Base-by-base conservation (phyloP, 2,113 vertebrate genomes). In the Hyperopisus bebe region DNA sequence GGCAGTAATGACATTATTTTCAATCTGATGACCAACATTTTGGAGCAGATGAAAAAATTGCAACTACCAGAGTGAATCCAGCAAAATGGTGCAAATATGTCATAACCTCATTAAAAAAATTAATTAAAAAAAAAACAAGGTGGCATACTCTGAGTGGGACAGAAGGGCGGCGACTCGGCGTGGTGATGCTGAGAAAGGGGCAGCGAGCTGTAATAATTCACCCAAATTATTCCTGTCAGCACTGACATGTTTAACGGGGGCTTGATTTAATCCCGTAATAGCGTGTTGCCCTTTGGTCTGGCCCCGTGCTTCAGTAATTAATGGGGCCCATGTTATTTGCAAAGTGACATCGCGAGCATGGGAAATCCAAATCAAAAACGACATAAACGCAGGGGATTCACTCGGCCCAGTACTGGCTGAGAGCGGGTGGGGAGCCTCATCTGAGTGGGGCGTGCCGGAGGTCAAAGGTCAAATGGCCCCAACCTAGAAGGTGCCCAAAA, bases 211-310 rank as follows among this genome's bases (percentile, higher is more conserved):
- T 94, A 93, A 96, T 96, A 95, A 95, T 95, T 95, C 95, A 95
- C 91, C 93, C 93, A 95, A 95, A 96, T 95, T 91, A 95, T 95
- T 95, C 94, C 94, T 95, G 94, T 96, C 94, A 95, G 94, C 89
- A 92, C 91, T 91, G 95, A 96, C 95, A 94, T 94, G 93, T 92
- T 94, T 94, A 96, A 95, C 91, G 86, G 93, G 83, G 70, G 88
- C 91, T 95, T 95, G 94, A 95, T 96, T 96, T 95, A 95, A 95
- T 95, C 95, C 94, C 93, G 92, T 95, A 95, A 95, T 95, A 96
- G 94, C 94, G 93, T 51, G 51, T 93, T 95, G 94, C 95, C 94
- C 95, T 95, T 95, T 95, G 93, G 91, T 94, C 94, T 91, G 91
- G 92, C 92, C 93, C 92, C 94, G 93, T 92, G 95, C 92, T 94